Evolutionary conservation across 2,888 invertebrate species (phyloP).

Genomic region (Andrena haemorrhoa): DNA sequence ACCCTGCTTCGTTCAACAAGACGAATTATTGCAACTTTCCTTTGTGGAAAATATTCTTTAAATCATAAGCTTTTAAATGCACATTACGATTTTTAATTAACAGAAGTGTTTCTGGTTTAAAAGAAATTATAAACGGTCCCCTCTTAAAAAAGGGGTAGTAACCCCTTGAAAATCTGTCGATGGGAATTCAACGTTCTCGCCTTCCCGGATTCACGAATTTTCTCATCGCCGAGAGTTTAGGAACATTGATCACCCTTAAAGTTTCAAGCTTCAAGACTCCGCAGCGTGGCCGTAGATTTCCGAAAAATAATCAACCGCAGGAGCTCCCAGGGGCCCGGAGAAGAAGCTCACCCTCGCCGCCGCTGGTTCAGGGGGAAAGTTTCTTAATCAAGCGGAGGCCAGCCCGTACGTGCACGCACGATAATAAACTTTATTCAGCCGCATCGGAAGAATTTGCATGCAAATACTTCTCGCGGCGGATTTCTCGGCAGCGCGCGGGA

Average conservation of each 20-base stretch:
- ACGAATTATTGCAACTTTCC: too few species aligned
- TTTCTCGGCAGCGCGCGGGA: not conserved
- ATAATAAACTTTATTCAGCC: constrained; percentile 11
- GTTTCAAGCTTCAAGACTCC: not conserved
- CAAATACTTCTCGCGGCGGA: constrained; percentile 2
- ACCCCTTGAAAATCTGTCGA: too few species aligned
- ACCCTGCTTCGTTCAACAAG: too few species aligned
- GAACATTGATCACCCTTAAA: not conserved
- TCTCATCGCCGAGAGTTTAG: not conserved
- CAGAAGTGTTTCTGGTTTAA: too few species aligned
- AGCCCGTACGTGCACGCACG: constrained; percentile 6
- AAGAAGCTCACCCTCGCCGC: not conserved
- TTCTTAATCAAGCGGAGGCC: constrained; percentile 29
- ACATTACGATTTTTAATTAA: too few species aligned
- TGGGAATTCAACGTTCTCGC: too few species aligned
- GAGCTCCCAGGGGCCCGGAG: not conserved
- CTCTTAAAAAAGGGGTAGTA: too few species aligned
- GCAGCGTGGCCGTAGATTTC: not conserved
- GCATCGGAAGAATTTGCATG: constrained; percentile 24
- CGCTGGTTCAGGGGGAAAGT: not conserved
- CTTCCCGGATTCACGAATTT: not conserved
- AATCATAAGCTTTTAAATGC: too few species aligned
- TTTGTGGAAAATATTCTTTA: too few species aligned
- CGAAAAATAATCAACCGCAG: not conserved
- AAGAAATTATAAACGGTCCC: too few species aligned